Evolutionary conservation across 1,140 invertebrate genomes (phyloP).

Genomic region (Drosophila arizonae): DNA sequence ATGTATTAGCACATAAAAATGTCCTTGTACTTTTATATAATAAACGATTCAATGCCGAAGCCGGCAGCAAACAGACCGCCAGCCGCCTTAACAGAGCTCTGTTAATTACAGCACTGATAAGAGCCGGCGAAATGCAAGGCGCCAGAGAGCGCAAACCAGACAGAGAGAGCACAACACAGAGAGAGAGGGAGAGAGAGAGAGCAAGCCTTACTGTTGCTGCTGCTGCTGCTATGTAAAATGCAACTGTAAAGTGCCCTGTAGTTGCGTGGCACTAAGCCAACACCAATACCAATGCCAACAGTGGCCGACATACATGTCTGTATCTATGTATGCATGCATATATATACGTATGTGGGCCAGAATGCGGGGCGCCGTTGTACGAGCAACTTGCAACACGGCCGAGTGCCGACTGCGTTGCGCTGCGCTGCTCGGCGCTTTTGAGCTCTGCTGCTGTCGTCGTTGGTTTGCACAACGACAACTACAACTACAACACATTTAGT

Average conservation of each 20-base stretch:
- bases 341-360: conserved; percentile 39
- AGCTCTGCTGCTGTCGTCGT: conserved; percentile 12
- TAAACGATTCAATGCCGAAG: conserved; percentile 56
- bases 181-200: not conserved
- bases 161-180: not conserved
- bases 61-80: conserved; percentile 12
- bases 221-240: conserved; percentile 55
- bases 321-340: conserved; percentile 24
- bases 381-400: conserved; percentile 58
- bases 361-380: conserved; percentile 22
- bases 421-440: conserved; percentile 9
- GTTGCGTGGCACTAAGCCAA: conserved; percentile 67
- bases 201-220: conserved; percentile 6
- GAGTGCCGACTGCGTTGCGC: conserved; percentile 43
- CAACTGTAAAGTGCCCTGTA: conserved; percentile 69
- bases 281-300: not conserved
- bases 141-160: conserved; percentile 1
- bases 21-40: conserved; percentile 79
- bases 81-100: conserved; percentile 45
- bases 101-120: conserved; percentile 59
- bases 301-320: conserved; percentile 30
- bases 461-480: conserved; percentile 47
- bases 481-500: conserved; percentile 33
- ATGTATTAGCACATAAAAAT: conserved; percentile 47
- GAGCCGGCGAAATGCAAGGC: conserved; percentile 67